Conservation (phyloP, 2,888 invertebrate species). For the Habrosyne pyritoides region DNA sequence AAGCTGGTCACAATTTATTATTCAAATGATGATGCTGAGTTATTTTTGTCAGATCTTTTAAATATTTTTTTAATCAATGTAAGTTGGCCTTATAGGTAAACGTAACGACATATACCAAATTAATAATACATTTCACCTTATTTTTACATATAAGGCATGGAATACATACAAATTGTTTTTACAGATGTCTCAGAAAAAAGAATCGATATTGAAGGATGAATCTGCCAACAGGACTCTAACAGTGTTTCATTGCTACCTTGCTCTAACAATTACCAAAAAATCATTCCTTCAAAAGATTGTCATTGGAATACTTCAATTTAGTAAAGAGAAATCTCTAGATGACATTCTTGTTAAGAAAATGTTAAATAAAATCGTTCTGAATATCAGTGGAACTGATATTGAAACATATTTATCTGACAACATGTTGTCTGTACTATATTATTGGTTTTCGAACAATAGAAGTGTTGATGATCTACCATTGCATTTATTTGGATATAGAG, state of each 20-base stretch:
- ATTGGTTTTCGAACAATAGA: conserved; percentile 72
- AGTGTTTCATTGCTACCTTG: conserved; percentile 81
- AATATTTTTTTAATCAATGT: conserved; percentile 69
- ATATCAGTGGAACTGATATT: conserved; percentile 45
- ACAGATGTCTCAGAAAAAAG: conserved; percentile 62
- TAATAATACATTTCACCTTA: too few relatives aligned
- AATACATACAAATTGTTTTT: too few relatives aligned
- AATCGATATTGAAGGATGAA: conserved; percentile 82
- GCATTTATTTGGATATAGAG: conserved; percentile 61
- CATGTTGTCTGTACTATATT: conserved; percentile 73
- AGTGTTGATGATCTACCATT: conserved; percentile 70
- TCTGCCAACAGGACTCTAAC: conserved; percentile 81
- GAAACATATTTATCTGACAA: conserved; percentile 66
- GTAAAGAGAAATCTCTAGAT: conserved; percentile 77
- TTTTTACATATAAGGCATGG: too few relatives aligned
- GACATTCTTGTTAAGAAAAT: conserved; percentile 68
- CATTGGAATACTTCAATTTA: conserved; percentile 77
- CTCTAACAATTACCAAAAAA: conserved; percentile 78
- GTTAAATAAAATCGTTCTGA: conserved; percentile 59
- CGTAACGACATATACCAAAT: not conserved
- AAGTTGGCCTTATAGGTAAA: conserved; percentile 29
- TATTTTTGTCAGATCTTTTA: conserved; percentile 42
- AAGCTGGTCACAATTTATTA: conserved; percentile 41
- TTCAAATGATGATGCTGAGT: conserved; percentile 45
- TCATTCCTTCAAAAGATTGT: conserved; percentile 80